Evolutionary conservation across 92 coral and sea anemone species (phyloP).

Genomic region (Siderastrea radians): DNA sequence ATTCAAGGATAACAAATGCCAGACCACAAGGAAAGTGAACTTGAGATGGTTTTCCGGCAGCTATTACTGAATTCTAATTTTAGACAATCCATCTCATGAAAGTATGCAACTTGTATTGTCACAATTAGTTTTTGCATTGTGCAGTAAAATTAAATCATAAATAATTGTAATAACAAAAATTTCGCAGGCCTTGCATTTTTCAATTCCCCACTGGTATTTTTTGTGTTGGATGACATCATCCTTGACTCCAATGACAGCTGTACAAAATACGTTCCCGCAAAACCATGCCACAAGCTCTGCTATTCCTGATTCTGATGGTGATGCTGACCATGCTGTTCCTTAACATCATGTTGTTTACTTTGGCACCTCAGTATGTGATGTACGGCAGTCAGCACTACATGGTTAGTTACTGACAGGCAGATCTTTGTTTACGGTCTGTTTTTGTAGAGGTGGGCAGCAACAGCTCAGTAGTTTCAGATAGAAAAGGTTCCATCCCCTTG

Average conservation of each 20-base stretch:
- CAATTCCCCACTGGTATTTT: neutral
- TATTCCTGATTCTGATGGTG: constrained; percentile 90
- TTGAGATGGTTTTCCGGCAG: too few relatives aligned
- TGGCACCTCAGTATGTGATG: constrained; percentile 98
- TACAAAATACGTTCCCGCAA: constrained; percentile 93
- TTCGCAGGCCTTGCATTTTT: neutral
- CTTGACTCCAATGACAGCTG: constrained; percentile 63
- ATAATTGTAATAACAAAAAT: neutral
- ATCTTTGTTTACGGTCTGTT: too few relatives aligned
- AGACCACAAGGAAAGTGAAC: too few relatives aligned
- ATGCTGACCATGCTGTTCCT: constrained; percentile 95
- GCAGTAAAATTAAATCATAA: too few relatives aligned
- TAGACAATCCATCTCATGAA: too few relatives aligned
- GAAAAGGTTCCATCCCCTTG: too few relatives aligned
- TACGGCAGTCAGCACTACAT: constrained; percentile 92
- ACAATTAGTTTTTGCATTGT: too few relatives aligned
- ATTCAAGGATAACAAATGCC: too few relatives aligned
- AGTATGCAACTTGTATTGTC: too few relatives aligned
- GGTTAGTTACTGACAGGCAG: constrained; percentile 37
- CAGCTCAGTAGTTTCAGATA: too few relatives aligned
- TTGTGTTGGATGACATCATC: neutral
- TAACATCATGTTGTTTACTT: constrained; percentile 87
- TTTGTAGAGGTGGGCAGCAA: too few relatives aligned
- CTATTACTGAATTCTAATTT: too few relatives aligned
- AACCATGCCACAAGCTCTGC: constrained; percentile 96